Evolutionary conservation across 2,797 vertebrate species (phyloP).

Genomic region (Urosaurus nigricauda): DNA sequence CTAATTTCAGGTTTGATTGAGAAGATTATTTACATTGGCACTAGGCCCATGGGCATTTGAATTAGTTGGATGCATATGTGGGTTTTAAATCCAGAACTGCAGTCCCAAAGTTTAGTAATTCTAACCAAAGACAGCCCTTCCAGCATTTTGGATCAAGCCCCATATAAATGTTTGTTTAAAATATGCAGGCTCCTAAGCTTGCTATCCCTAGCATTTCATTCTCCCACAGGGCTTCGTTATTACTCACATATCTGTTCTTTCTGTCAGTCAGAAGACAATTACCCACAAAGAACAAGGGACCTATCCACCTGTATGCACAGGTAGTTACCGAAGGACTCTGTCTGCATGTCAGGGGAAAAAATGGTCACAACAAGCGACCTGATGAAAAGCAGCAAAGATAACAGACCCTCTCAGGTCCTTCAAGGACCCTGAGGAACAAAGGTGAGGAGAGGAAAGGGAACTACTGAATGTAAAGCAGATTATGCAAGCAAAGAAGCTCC

Average conservation of each 20-base stretch:
- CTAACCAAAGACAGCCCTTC: constrained; percentile 7
- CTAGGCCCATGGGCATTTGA: neutral
- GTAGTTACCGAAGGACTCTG: neutral
- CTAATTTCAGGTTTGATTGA: neutral
- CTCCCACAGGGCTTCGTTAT: constrained; percentile 32
- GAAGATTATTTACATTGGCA: neutral
- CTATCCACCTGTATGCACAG: constrained; percentile 4
- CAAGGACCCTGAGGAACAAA: constrained; percentile 35
- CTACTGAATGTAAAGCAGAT: constrained; percentile 11
- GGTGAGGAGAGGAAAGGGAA: neutral
- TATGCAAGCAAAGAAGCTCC: neutral
- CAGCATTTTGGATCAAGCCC: constrained; percentile 20
- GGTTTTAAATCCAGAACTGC: constrained; percentile 4
- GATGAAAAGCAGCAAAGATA: constrained; percentile 21
- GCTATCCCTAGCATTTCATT: neutral
- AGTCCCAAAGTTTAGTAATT: neutral
- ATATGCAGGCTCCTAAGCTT: constrained; percentile 8
- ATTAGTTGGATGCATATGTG: neutral
- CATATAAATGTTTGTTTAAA: constrained; percentile 30
- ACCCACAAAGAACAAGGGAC: neutral
- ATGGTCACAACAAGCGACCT: rapidly evolving
- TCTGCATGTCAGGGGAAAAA: neutral
- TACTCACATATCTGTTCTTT: constrained; percentile 41
- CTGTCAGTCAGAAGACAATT: constrained; percentile 43
- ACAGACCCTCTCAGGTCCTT: rapidly evolving